phyloP scores from a whole-genome alignment of 2,888 invertebrate genomes.

The Drosophila subquinaria region DNA sequence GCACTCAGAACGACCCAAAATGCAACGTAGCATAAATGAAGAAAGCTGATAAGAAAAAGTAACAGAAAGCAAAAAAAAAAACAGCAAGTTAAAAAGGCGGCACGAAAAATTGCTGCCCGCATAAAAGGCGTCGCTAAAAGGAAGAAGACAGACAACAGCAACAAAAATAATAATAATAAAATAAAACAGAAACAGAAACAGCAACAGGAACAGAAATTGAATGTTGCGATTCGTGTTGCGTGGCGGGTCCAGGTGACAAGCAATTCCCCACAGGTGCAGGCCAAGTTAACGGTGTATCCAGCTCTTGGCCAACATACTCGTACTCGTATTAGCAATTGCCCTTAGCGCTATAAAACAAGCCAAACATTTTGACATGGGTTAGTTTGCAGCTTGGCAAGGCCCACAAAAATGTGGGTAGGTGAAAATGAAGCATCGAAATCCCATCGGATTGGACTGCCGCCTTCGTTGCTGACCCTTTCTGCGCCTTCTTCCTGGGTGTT shows the following conservation, averaged over 20 bases:
- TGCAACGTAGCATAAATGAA: slow-evolving; percentile 77
- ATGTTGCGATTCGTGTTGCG: slow-evolving; percentile 65
- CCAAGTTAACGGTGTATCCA: slow-evolving; percentile 33
- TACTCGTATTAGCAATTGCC: slow-evolving; percentile 75
- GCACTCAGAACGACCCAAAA: slow-evolving; percentile 53
- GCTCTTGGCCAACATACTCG: slow-evolving; percentile 2
- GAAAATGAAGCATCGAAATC: slow-evolving; percentile 58
- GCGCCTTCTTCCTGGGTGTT: slow-evolving; percentile 67
- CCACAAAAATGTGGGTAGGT: slow-evolving; percentile 54
- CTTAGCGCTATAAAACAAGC: slow-evolving; percentile 63
- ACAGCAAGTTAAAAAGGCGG: slow-evolving; percentile 44
- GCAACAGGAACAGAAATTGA: slow-evolving; percentile 59
- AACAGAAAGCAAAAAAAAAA: slow-evolving; percentile 39
- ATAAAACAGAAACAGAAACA: slow-evolving; percentile 54
- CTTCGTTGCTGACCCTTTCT: slow-evolving; percentile 47
- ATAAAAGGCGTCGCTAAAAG: slow-evolving; percentile 45
- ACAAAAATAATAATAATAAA: slow-evolving; percentile 40
- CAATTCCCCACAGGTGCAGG: slow-evolving; percentile 74
- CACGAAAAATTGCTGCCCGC: slow-evolving; percentile 70
- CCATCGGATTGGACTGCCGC: slow-evolving; percentile 22
- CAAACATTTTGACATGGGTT: slow-evolving; percentile 78
- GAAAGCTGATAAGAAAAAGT: slow-evolving; percentile 74
- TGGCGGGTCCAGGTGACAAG: slow-evolving; percentile 72
- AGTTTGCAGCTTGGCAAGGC: slow-evolving; percentile 2
- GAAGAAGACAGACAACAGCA: not conserved